A percentile compares a stretch with the other conserved stretches of the same genome.
phyloP scores from a whole-genome alignment of 2,797 vertebrate genomes.

The Botia almorhae region DNA sequence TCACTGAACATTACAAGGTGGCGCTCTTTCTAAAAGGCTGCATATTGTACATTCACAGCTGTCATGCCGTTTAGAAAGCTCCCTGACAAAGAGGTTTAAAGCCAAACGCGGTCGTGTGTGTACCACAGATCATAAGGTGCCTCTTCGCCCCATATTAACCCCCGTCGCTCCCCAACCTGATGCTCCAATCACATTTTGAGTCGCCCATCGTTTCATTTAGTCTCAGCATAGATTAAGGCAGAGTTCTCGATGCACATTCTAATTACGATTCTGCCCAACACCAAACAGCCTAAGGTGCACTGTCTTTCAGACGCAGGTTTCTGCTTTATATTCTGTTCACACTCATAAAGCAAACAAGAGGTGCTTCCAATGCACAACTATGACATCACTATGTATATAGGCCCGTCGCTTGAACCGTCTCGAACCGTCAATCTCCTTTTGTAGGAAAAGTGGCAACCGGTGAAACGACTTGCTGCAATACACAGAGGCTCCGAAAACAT shows the following conservation, averaged over 20 bases:
- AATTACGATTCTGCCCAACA: slow-evolving; percentile 19
- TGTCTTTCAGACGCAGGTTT: slow-evolving; percentile 64
- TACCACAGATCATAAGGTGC: slow-evolving; percentile 71
- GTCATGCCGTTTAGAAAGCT: slow-evolving; percentile 75
- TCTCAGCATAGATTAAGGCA: slow-evolving; percentile 65
- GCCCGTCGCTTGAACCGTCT: not conserved
- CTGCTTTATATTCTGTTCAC: slow-evolving; percentile 57
- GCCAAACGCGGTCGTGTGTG: slow-evolving; percentile 71
- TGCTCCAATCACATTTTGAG: slow-evolving; percentile 45
- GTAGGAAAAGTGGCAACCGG: not conserved
- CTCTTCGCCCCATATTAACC: slow-evolving; percentile 47
- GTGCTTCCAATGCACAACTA: slow-evolving; percentile 13
- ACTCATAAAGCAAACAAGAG: slow-evolving; percentile 40
- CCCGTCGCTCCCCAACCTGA: not conserved
- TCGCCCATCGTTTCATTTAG: slow-evolving; percentile 38
- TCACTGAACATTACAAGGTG: slow-evolving; percentile 67
- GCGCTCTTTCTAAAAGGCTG: slow-evolving; percentile 74
- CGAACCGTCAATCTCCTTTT: not conserved
- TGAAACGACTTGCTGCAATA: slow-evolving; percentile 50
- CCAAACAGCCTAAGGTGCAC: slow-evolving; percentile 55
- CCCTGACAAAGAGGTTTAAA: slow-evolving; percentile 76
- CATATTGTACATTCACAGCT: slow-evolving; percentile 82
- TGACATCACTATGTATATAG: slow-evolving; percentile 2
- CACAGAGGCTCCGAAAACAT: slow-evolving; percentile 60
- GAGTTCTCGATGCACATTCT: slow-evolving; percentile 66